Evolutionary conservation across 2,113 vertebrate species (phyloP).

Genomic region (Callipepla squamata): DNA sequence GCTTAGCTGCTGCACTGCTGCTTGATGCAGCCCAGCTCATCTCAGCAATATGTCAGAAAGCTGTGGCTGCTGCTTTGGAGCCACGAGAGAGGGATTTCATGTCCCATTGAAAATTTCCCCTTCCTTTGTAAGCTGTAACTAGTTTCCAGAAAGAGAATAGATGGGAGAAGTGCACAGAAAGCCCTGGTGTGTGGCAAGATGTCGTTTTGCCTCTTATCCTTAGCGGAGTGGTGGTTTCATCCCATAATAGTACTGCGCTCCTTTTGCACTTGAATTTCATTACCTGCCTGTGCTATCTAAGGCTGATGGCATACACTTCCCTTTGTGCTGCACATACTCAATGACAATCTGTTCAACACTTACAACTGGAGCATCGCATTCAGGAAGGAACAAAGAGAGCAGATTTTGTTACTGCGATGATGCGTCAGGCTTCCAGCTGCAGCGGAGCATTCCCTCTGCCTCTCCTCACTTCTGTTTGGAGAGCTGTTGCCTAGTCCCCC

Average conservation of each 20-base stretch:
- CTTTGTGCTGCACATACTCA: not conserved
- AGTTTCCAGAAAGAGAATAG: not conserved
- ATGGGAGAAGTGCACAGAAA: not conserved
- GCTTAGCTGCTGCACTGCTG: not conserved
- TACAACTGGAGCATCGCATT: not conserved
- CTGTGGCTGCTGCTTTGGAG: not conserved
- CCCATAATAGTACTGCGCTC: not conserved
- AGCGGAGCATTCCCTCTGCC: not conserved
- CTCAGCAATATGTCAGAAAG: not conserved
- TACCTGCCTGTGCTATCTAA: not conserved
- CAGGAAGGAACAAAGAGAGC: not conserved
- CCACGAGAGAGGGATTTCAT: not conserved
- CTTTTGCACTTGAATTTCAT: not conserved
- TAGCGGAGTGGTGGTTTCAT: not conserved
- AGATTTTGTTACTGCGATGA: not conserved
- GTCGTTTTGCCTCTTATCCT: not conserved
- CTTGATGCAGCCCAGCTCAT: not conserved
- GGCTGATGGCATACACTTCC: not conserved
- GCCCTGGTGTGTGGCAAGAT: rapidly evolving
- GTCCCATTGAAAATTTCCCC: not conserved
- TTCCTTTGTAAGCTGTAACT: not conserved
- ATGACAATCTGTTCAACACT: not conserved
- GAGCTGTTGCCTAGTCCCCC: not conserved
- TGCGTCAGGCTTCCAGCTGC: not conserved
- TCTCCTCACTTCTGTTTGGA: not conserved